These are phyloP conservation scores for Patiria miniata DNA, from an alignment of 35 echinoderm and acorn worm species.

Conservation along the genomic window DNA sequence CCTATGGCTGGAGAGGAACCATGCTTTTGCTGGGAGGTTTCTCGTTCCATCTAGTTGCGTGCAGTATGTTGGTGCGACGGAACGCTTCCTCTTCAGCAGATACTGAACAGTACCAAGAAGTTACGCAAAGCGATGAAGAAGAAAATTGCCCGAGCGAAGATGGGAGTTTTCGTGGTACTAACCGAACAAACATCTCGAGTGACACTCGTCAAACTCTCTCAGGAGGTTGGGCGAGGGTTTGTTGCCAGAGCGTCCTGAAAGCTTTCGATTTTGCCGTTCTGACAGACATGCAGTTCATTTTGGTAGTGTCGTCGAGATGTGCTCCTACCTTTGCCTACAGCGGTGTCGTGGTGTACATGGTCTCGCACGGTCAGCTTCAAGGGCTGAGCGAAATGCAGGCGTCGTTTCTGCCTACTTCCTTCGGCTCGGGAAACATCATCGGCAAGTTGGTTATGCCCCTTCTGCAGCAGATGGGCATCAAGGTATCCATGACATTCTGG, in stretches of 20 bases:
- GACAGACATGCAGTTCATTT: not conserved
- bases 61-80: not conserved
- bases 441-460: not conserved
- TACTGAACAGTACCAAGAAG: constrained; percentile 1
- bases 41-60: not conserved
- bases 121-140: not conserved
- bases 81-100: not conserved
- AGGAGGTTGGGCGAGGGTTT: not conserved
- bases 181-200: no score
- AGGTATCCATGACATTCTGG: not conserved
- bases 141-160: not conserved
- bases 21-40: not conserved
- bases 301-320: not conserved
- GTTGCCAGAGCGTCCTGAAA: not conserved
- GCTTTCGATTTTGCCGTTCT: not conserved
- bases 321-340: not conserved
- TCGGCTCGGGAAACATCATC: not conserved
- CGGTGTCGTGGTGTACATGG: not conserved
- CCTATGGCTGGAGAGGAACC: constrained; percentile 5
- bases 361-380: not conserved
- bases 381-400: not conserved
- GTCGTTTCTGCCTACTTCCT: not conserved
- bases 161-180: no score
- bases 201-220: no score
- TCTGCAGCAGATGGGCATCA: not conserved